phyloP scores from a whole-genome alignment of 2,888 invertebrate genomes.

The Apantesis nais region DNA sequence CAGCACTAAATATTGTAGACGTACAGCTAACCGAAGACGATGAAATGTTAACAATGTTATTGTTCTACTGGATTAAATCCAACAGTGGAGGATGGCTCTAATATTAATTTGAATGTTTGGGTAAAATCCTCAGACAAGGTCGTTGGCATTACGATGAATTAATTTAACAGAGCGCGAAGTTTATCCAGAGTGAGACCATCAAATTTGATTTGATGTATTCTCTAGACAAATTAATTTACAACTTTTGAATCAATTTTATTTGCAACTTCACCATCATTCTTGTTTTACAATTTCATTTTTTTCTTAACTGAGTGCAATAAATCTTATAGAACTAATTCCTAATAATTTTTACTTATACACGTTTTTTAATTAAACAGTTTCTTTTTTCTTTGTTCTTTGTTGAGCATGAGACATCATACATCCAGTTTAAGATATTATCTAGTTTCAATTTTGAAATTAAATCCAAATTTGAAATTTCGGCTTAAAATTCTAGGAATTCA shows the following conservation, averaged over 20 bases:
- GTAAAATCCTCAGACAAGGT: slow-evolving; percentile 69
- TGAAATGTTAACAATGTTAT: slow-evolving; percentile 81
- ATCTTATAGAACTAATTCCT: background rate
- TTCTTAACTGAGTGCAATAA: background rate
- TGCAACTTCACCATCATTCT: slow-evolving; percentile 18
- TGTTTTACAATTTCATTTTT: background rate
- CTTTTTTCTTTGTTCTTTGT: background rate
- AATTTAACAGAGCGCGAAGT: slow-evolving; percentile 62
- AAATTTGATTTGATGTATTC: slow-evolving; percentile 60
- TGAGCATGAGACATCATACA: no score
- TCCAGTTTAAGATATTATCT: background rate
- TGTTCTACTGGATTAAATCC: slow-evolving; percentile 78
- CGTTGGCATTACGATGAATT: slow-evolving; percentile 65
- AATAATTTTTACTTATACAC: background rate
- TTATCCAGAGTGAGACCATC: slow-evolving; percentile 51
- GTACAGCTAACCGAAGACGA: slow-evolving; percentile 69
- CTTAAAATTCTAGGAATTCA: no score
- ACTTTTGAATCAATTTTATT: slow-evolving; percentile 41
- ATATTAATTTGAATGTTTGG: slow-evolving; percentile 78
- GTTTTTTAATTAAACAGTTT: background rate
- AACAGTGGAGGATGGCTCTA: slow-evolving; percentile 64
- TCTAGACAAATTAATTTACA: slow-evolving; percentile 51
- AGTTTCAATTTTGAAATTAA: no score
- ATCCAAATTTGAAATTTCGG: no score
- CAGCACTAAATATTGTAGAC: slow-evolving; percentile 74